Conservation (phyloP, 1,140 invertebrate genomes). For the Andrena cerasifolii region DNA sequence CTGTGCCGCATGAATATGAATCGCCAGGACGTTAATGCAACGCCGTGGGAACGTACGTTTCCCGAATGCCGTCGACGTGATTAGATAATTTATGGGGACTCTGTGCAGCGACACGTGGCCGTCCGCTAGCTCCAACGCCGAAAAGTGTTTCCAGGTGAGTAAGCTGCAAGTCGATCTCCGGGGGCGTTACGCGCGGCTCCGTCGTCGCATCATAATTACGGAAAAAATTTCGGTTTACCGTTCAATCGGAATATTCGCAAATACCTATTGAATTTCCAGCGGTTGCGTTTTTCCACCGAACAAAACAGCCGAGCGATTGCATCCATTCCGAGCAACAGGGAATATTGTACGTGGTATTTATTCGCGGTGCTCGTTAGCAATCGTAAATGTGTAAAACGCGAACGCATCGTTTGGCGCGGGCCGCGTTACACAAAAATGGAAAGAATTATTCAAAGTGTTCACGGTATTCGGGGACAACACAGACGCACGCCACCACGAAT, state of each 20-base stretch:
- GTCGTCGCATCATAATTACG: background rate
- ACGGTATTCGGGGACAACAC: too few species aligned
- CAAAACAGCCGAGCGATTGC: background rate
- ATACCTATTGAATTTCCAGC: background rate
- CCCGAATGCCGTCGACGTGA: slow-evolving; percentile 24
- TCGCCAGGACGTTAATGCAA: slow-evolving; percentile 22
- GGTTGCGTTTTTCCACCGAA: background rate
- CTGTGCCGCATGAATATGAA: slow-evolving; percentile 27
- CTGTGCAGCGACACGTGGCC: background rate
- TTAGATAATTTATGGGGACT: slow-evolving; percentile 35
- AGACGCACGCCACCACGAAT: too few species aligned
- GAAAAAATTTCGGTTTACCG: background rate
- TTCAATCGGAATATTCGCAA: background rate
- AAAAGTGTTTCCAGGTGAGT: slow-evolving; percentile 12
- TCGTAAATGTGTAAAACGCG: background rate
- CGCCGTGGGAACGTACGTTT: slow-evolving; percentile 16
- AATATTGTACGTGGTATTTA: background rate
- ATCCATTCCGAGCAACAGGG: background rate
- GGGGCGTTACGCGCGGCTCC: too few species aligned
- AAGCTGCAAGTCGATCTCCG: background rate
- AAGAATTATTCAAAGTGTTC: background rate
- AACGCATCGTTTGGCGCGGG: background rate
- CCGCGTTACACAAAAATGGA: background rate
- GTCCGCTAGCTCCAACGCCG: background rate
- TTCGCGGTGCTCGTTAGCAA: slow-evolving; percentile 10